Evolutionary conservation across 2,888 invertebrate species (phyloP).

Genomic region (Protophormia terraenovae): DNA sequence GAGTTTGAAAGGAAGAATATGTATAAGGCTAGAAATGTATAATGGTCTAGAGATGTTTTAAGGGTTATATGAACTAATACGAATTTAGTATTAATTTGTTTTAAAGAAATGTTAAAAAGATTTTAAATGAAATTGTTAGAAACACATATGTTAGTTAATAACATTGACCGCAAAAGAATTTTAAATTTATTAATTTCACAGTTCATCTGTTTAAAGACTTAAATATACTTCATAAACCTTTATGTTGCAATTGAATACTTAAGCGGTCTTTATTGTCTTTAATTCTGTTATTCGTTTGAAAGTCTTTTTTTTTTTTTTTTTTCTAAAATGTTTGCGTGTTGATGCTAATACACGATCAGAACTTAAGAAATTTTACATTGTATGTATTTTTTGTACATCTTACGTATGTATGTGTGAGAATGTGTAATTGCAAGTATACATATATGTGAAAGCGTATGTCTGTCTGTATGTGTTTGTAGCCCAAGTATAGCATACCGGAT

Average conservation of each 20-base stretch:
- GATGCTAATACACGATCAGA: conserved; percentile 26
- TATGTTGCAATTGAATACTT: not conserved
- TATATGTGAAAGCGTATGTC: not conserved
- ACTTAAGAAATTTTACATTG: conserved; percentile 8
- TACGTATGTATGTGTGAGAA: not conserved
- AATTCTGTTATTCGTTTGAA: not conserved
- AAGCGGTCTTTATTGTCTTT: not conserved
- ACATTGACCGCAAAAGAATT: too few relatives aligned
- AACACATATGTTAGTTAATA: too few relatives aligned
- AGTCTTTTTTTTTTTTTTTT: too few relatives aligned
- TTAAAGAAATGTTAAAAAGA: too few relatives aligned
- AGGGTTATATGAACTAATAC: too few relatives aligned
- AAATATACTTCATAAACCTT: not conserved
- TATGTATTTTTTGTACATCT: not conserved
- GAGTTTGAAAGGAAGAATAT: too few relatives aligned
- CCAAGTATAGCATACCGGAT: conserved; percentile 42
- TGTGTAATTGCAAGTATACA: not conserved
- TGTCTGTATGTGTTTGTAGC: not conserved
- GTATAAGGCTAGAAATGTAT: too few relatives aligned
- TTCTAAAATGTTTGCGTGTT: conserved; percentile 21
- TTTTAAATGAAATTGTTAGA: too few relatives aligned
- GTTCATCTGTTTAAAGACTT: too few relatives aligned
- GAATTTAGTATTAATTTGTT: too few relatives aligned
- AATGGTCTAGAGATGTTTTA: too few relatives aligned
- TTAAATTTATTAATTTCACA: not conserved